Base-by-base conservation (phyloP, 1,140 invertebrate genomes). In the Carposina sasakii region DNA sequence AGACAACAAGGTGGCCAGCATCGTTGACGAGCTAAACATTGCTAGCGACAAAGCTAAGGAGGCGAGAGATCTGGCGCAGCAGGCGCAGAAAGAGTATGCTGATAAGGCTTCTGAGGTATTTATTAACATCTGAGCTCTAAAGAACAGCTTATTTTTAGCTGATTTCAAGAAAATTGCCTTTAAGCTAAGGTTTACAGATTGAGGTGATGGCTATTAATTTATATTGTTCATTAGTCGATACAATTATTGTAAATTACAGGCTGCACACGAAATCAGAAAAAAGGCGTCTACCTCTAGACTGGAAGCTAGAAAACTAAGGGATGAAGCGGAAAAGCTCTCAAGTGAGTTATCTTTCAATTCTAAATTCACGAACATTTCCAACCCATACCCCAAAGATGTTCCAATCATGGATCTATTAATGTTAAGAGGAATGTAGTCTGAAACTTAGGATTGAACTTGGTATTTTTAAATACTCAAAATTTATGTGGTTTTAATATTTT, bases 11-110 rank as follows among this genome's bases (percentile, higher is more conserved):
- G 93, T 94, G 33, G 58, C 77, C 9, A 87, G 90, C 56, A 92
- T 93, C 1, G 87, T 88, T 53, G 81, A 88, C 23, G 89, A 91
- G 21, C 71, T 95, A 2, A 86, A 78, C 23, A 90, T 89, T 0
- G 95, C 96, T 0, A 91, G 94, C 62, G 83, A 86, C 36, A 93
- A 95, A 67, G 96, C 96, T 0, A 88, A 90, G 17, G 86, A 88
- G 34, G 94, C 96, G 1, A 88, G 91, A 36, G 84, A 90, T 49
- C 89, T 92, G 55, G 96, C 96, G 0, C 87, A 91, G 63, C 82
- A 91, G 44, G 96, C 96, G 0, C 90, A 96, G 71, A 81, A 88
- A 21, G 89, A 91, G 60, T 85, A 88, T 62, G 91, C 91, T 10
- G 88, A 92, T 60, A 88, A 92, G 68, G 92, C 93, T 3, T 92